These are phyloP conservation scores for Amphiprion percula DNA, from an alignment of 2,113 vertebrate genomes.

Conservation along the genomic window DNA sequence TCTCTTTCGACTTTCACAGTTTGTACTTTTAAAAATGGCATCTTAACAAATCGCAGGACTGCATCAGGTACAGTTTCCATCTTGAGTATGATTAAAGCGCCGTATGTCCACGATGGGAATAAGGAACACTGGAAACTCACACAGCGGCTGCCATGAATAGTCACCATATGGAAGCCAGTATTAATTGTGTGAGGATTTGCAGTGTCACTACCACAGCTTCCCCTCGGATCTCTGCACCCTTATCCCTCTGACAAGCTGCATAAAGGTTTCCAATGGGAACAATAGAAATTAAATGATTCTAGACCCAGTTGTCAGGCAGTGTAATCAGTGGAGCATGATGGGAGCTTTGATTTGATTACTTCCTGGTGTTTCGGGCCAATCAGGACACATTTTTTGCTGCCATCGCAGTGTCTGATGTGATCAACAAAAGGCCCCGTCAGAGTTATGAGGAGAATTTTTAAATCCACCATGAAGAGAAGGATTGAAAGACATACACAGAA, in stretches of 20 bases:
- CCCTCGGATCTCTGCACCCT: constrained; percentile 3
- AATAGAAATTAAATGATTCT: constrained; percentile 53
- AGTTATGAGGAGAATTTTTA: constrained; percentile 25
- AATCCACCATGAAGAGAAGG: constrained; percentile 33
- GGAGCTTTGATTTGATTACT: constrained; percentile 72
- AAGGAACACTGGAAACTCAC: constrained; percentile 9
- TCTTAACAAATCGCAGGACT: neutral
- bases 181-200: constrained; percentile 70
- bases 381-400: constrained; percentile 50
- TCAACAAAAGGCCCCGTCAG: constrained; percentile 46
- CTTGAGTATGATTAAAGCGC: constrained; percentile 32
- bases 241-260: constrained; percentile 46
- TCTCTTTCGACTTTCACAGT: neutral
- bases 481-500: constrained; percentile 28
- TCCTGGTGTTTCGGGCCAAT: constrained; percentile 68
- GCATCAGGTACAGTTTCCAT: constrained; percentile 38
- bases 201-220: constrained; percentile 52
- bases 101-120: neutral
- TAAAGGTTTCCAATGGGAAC: constrained; percentile 54
- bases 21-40: neutral
- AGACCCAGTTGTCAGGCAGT: constrained; percentile 54
- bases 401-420: constrained; percentile 36
- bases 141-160: constrained; percentile 21
- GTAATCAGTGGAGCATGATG: constrained; percentile 67
- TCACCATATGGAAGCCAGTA: constrained; percentile 67